Percentiles rank a stretch among this genome's conserved stretches.
These are phyloP conservation scores for Oreohelix idahoensis DNA, from an alignment of 1,140 invertebrate genomes.

Conservation along the genomic window DNA sequence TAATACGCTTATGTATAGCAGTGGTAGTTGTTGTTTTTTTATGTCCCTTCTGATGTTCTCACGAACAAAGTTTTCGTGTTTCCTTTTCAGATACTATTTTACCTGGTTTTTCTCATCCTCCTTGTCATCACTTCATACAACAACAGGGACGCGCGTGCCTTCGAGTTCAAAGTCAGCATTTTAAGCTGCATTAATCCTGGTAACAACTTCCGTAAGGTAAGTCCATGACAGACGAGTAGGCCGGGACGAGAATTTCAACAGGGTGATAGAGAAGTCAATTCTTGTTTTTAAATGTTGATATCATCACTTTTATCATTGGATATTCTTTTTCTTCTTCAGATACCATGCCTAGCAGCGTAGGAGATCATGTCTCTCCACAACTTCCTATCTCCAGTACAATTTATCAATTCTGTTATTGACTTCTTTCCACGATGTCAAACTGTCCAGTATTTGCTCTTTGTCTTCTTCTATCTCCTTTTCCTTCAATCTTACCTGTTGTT, in stretches of 20 bases:
- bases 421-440: too few relatives aligned
- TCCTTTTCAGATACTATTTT: conserved; percentile 8
- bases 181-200: neutral
- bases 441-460: too few relatives aligned
- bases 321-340: neutral
- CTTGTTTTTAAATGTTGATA: conserved; percentile 12
- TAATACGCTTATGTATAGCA: too few relatives aligned
- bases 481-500: too few relatives aligned
- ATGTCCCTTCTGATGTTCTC: too few relatives aligned
- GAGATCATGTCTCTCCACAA: too few relatives aligned
- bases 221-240: neutral
- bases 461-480: too few relatives aligned
- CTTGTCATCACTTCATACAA: neutral
- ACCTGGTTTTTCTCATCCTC: neutral
- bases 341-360: neutral
- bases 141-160: neutral
- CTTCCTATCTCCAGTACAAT: too few relatives aligned
- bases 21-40: too few relatives aligned
- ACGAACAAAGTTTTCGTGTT: too few relatives aligned
- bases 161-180: neutral
- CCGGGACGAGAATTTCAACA: neutral
- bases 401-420: too few relatives aligned
- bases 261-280: neutral
- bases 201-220: neutral
- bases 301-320: neutral